These are phyloP conservation scores for Loris lydekkerianus DNA, from an alignment of 2,797 vertebrate species.

Conservation along the genomic window DNA sequence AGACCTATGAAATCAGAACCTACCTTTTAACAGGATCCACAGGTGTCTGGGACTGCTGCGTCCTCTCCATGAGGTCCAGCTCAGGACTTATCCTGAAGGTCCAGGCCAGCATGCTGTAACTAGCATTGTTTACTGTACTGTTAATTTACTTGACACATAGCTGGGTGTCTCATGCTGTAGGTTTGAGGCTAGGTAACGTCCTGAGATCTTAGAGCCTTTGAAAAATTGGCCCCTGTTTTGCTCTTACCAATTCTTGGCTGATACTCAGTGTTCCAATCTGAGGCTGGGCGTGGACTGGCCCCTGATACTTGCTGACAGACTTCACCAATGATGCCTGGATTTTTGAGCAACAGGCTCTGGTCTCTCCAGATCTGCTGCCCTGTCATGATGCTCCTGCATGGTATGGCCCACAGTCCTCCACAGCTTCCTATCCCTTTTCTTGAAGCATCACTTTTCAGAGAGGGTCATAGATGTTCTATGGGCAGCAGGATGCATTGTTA, in stretches of 20 bases:
- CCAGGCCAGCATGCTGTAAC: background rate
- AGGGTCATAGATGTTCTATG: background rate
- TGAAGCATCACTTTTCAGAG: slow-evolving; percentile 2
- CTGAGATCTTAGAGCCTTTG: background rate
- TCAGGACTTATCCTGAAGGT: background rate
- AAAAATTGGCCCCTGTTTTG: slow-evolving; percentile 20
- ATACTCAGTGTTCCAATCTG: background rate
- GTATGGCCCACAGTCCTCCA: background rate
- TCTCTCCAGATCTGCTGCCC: background rate
- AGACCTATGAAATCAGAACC: slow-evolving; percentile 7
- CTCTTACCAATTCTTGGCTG: slow-evolving; percentile 1
- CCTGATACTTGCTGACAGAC: slow-evolving; percentile 8
- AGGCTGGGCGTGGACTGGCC: background rate
- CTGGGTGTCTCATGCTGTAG: background rate
- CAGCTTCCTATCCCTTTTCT: background rate
- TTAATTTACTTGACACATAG: background rate
- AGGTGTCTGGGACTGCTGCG: background rate
- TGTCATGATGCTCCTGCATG: background rate
- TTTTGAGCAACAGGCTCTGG: background rate
- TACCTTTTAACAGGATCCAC: background rate
- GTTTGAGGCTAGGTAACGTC: background rate
- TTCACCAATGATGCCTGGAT: background rate
- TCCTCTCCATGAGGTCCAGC: background rate
- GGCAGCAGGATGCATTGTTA: background rate
- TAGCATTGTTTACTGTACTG: background rate